These are phyloP conservation scores for Agrotis ipsilon DNA, from an alignment of 2,888 invertebrate species.

Conservation along the genomic window DNA sequence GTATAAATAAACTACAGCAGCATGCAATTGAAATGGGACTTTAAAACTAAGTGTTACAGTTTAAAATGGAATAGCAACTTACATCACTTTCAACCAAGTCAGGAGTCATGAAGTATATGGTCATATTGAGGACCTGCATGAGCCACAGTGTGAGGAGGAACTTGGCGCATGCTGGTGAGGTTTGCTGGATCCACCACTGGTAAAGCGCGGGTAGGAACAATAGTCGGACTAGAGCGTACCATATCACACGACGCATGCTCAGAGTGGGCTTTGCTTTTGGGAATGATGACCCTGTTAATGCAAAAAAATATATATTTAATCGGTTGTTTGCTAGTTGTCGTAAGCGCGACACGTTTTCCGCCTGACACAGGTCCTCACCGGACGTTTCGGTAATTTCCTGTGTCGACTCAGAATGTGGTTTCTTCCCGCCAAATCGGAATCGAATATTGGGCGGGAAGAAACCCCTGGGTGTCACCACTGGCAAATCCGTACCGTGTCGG, in stretches of 20 bases:
- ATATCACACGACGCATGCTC: constrained; percentile 96
- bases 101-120: constrained; percentile 88
- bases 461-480: too few species aligned
- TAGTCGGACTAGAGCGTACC: constrained; percentile 95
- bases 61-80: constrained; percentile 66
- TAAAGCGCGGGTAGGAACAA: constrained; percentile 96
- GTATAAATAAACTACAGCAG: neutral
- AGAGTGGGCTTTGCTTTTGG: constrained; percentile 98
- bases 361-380: too few species aligned
- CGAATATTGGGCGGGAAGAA: too few species aligned
- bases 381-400: too few species aligned
- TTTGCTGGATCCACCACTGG: constrained; percentile 98
- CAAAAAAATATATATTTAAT: constrained; percentile 5
- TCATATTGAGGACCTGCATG: constrained; percentile 93
- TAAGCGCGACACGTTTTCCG: too few species aligned
- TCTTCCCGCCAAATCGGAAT: too few species aligned
- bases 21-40: constrained; percentile 1
- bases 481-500: too few species aligned
- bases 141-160: constrained; percentile 95
- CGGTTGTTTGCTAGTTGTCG: too few species aligned
- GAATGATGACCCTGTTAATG: constrained; percentile 96
- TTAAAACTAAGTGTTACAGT: neutral
- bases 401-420: too few species aligned
- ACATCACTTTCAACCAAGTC: constrained; percentile 89
- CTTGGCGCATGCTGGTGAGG: constrained; percentile 94